Conservation (phyloP, 2,888 invertebrate genomes). For the Aplocera efformata region DNA sequence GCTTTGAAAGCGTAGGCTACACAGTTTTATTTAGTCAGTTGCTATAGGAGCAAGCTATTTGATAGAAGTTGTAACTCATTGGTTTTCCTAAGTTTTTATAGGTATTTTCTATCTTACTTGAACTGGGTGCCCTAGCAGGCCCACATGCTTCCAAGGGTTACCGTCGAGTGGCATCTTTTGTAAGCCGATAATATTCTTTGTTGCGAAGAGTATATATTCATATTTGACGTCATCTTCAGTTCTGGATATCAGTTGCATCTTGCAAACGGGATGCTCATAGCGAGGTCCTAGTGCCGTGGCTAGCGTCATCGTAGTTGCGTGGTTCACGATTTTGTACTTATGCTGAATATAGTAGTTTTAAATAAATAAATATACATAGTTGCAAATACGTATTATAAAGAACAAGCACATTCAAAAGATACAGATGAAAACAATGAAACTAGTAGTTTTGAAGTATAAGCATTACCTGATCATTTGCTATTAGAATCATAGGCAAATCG, state of each 20-base stretch:
- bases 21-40: too few relatives aligned
- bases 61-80: too few relatives aligned
- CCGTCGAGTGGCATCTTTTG: constrained; percentile 86
- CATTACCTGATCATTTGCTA: constrained; percentile 82
- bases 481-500: constrained; percentile 68
- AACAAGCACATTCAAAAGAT: too few relatives aligned
- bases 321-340: constrained; percentile 85
- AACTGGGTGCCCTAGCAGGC: constrained; percentile 83
- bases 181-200: constrained; percentile 83
- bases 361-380: too few relatives aligned
- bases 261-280: constrained; percentile 80
- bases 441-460: too few relatives aligned
- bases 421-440: too few relatives aligned
- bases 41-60: too few relatives aligned
- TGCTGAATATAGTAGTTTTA: too few relatives aligned
- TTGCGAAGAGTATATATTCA: constrained; percentile 82
- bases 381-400: too few relatives aligned
- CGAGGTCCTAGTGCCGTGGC: constrained; percentile 85
- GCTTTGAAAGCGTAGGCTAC: too few relatives aligned
- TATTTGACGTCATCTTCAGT: constrained; percentile 34
- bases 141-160: constrained; percentile 85
- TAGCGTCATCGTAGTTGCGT: constrained; percentile 82
- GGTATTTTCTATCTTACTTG: constrained; percentile 80
- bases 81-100: too few relatives aligned
- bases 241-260: constrained; percentile 59